phyloP scores from a whole-genome alignment of 2,888 invertebrate genomes.

The Autographa pulchrina region DNA sequence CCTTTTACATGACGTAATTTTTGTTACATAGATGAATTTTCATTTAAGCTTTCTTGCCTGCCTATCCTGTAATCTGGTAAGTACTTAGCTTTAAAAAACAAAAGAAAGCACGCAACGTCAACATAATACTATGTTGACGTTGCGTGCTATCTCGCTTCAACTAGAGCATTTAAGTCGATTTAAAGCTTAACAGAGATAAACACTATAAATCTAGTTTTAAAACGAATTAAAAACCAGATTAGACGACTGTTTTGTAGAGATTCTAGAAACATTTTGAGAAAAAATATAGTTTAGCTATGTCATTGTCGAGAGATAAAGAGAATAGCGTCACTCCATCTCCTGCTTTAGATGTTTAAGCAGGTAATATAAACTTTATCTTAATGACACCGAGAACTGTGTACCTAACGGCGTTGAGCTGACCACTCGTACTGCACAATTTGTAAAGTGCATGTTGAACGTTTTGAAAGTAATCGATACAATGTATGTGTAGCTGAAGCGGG shows the following conservation, averaged over 20 bases:
- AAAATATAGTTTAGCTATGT: conserved; percentile 3
- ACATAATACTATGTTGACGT: too few relatives aligned
- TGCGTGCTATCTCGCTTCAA: neutral
- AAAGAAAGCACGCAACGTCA: neutral
- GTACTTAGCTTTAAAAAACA: neutral
- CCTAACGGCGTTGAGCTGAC: neutral
- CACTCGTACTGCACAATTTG: neutral
- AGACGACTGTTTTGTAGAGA: neutral
- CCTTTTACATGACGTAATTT: neutral
- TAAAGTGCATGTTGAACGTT: conserved; percentile 4
- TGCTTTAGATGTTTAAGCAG: neutral
- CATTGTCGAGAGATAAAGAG: conserved; percentile 4
- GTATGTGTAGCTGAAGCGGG: neutral
- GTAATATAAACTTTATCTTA: conserved; percentile 1
- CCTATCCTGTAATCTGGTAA: neutral
- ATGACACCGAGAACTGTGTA: neutral
- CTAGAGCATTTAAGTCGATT: neutral
- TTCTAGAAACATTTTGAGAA: neutral
- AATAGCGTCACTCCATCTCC: conserved; percentile 1
- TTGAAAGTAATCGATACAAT: conserved; percentile 1
- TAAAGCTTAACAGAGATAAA: neutral
- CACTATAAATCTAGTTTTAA: neutral
- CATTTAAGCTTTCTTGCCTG: too few relatives aligned
- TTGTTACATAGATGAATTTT: neutral
- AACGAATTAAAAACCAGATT: neutral